Base-by-base conservation (phyloP, 2,113 vertebrate species). In the Hippocampus barbouri region DNA sequence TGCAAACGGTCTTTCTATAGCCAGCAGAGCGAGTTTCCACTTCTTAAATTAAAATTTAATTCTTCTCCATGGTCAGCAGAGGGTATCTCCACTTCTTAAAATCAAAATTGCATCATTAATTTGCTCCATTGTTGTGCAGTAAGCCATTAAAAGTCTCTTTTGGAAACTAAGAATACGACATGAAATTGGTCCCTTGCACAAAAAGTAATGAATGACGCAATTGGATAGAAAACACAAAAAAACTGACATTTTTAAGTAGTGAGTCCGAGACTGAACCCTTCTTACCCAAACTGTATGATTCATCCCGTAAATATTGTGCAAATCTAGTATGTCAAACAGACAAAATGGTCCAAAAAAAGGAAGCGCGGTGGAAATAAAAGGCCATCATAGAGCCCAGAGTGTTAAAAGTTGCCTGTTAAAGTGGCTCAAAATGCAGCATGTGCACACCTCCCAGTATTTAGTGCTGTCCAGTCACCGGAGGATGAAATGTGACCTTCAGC, bases 401-500 rank as follows among this genome's bases (percentile, higher is more conserved):
- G 2, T 54, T n/a, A 54, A 72, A 69, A 79, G 73, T 74, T 49
- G 25, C 76, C 59, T 60, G 71, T 61, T 68, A 27, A 68, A 61
- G 21, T 10, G 78, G 74, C 76, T 51, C 76, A 70, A 73, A 80
- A 78, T 56, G n/a, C 53, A 56, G 53, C 59, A 68, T 64, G 71
- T 41, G 74, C 1, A 77, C 73, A 75, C 76, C 11, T 60, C 7
- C 27, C 34, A 34, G 63, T 15, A 53, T 60, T 66, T 69, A 69
- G 72, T 69, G 67, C 54, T 66, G 77, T 47, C 34, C 67, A 81
- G 66, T 75, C 74, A 85, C 74, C 83, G 76, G 79, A 85, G 85
- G 80, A 75, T 65, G 40, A 70, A 69, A 68, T 76, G 72, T 85
- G 91, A 91, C 89, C 89, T 91, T 91, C 86, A 88, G 84, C 66